Evolutionary conservation across 2,888 invertebrate genomes (phyloP).

Genomic region (Scaptodrosophila latifasciaeformis): DNA sequence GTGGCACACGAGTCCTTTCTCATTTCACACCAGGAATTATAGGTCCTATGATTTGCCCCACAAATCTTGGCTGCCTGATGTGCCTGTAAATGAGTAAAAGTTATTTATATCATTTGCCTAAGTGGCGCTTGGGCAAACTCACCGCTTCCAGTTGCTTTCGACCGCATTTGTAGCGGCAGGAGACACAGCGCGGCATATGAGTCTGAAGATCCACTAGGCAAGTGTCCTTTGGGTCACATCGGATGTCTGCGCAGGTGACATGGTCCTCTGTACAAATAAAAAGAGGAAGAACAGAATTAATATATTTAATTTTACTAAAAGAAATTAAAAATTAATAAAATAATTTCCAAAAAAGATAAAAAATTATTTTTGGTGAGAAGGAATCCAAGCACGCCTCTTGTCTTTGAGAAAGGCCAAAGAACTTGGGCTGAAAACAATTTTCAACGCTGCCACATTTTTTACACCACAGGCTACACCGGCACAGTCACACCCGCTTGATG

Average conservation of each 20-base stretch:
- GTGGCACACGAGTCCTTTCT: slow-evolving; percentile 84
- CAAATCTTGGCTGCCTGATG: slow-evolving; percentile 77
- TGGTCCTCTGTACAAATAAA: slow-evolving; percentile 77
- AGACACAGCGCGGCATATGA: slow-evolving; percentile 83
- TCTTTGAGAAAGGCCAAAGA: neutral
- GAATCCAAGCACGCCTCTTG: neutral
- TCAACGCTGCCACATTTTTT: slow-evolving; percentile 49
- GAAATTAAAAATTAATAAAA: too few relatives aligned
- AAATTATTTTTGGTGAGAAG: neutral
- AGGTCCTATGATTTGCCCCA: slow-evolving; percentile 84
- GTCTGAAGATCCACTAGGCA: slow-evolving; percentile 81
- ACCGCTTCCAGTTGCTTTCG: slow-evolving; percentile 72
- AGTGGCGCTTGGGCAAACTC: too few relatives aligned
- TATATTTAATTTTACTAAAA: too few relatives aligned
- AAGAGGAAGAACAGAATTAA: too few relatives aligned
- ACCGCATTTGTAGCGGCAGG: slow-evolving; percentile 80
- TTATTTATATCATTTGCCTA: too few relatives aligned
- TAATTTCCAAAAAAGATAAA: too few relatives aligned
- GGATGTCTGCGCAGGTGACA: slow-evolving; percentile 81
- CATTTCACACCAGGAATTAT: slow-evolving; percentile 87
- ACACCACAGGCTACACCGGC: slow-evolving; percentile 42
- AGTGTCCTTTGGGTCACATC: slow-evolving; percentile 81
- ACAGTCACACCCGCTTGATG: slow-evolving; percentile 17
- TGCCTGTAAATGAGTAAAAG: slow-evolving; percentile 39
- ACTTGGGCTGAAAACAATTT: slow-evolving; percentile 34